Conservation (phyloP, 1,140 invertebrate species). For the Drosophila bocki region DNA sequence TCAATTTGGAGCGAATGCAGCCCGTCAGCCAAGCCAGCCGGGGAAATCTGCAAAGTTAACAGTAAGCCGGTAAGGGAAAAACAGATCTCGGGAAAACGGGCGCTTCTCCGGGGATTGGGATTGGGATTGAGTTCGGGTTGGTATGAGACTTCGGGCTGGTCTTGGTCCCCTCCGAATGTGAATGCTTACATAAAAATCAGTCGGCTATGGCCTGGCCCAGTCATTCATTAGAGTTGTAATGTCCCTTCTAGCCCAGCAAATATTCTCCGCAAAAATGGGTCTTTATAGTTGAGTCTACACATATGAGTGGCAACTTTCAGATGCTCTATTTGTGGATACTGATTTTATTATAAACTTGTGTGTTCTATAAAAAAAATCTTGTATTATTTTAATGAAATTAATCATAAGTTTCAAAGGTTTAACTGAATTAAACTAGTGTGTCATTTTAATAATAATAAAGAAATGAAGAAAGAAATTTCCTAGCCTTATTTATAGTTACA, state of each 20-base stretch:
- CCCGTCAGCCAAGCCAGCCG: constrained; percentile 42
- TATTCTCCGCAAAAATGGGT: constrained; percentile 10
- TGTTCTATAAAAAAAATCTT: too few species aligned
- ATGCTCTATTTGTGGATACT: not conserved
- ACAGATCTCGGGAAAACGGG: constrained; percentile 9
- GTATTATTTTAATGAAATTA: too few species aligned
- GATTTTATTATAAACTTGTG: too few species aligned
- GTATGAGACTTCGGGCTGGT: not conserved
- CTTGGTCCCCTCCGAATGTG: constrained; percentile 6
- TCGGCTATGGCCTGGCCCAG: constrained; percentile 24
- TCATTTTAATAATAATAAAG: too few species aligned
- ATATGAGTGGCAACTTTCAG: too few species aligned
- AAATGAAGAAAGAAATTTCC: too few species aligned
- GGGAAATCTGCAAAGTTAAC: constrained; percentile 66
- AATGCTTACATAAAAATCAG: constrained; percentile 53
- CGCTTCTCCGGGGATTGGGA: not conserved
- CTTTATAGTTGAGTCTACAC: constrained; percentile 7
- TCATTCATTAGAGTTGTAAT: constrained; percentile 70
- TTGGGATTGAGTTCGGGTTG: not conserved
- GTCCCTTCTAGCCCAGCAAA: constrained; percentile 30
- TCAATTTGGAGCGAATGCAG: constrained; percentile 73
- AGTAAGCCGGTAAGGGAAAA: constrained; percentile 39
- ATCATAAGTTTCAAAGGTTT: too few species aligned
- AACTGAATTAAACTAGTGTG: too few species aligned
- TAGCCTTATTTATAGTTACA: not conserved